A percentile compares a stretch with the other conserved stretches of the same genome.
Evolutionary conservation across 2,888 invertebrate species (phyloP).

Genomic region (Abrostola tripartita): DNA sequence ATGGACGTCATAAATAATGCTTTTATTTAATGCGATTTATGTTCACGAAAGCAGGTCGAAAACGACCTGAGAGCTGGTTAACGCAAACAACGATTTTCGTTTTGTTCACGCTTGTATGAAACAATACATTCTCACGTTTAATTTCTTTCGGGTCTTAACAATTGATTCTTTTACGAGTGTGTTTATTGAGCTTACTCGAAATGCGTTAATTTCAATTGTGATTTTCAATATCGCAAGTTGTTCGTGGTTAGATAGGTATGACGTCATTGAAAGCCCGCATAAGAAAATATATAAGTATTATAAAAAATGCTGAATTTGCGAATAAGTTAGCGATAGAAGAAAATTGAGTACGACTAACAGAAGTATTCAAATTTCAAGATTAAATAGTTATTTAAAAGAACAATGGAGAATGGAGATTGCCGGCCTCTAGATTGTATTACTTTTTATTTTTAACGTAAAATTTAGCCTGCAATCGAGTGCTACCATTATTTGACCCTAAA

Average conservation of each 20-base stretch:
- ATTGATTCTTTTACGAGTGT: slow-evolving; percentile 88
- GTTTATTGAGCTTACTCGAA: slow-evolving; percentile 86
- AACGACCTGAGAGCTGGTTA: slow-evolving; percentile 86
- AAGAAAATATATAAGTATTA: slow-evolving; percentile 28
- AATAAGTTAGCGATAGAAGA: too few relatives aligned
- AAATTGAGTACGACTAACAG: too few relatives aligned
- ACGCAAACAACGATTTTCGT: slow-evolving; percentile 82
- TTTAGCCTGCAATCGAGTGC: too few relatives aligned
- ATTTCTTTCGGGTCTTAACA: slow-evolving; percentile 85
- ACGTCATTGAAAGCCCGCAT: slow-evolving; percentile 30
- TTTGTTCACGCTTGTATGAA: slow-evolving; percentile 85
- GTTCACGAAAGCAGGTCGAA: slow-evolving; percentile 85
- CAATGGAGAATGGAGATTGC: too few relatives aligned
- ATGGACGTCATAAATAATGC: slow-evolving; percentile 79
- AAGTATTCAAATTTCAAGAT: too few relatives aligned
- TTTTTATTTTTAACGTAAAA: too few relatives aligned
- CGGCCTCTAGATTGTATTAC: too few relatives aligned
- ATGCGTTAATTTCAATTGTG: slow-evolving; percentile 82
- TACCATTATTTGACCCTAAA: too few relatives aligned
- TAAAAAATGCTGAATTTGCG: too few relatives aligned
- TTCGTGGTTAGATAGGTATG: slow-evolving; percentile 46
- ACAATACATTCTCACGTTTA: slow-evolving; percentile 89
- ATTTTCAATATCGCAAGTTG: slow-evolving; percentile 64
- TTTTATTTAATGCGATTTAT: slow-evolving; percentile 85
- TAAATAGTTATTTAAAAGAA: too few relatives aligned